Base-by-base conservation (phyloP, 2,113 vertebrate species). In the Rhizomys pruinosus region DNA sequence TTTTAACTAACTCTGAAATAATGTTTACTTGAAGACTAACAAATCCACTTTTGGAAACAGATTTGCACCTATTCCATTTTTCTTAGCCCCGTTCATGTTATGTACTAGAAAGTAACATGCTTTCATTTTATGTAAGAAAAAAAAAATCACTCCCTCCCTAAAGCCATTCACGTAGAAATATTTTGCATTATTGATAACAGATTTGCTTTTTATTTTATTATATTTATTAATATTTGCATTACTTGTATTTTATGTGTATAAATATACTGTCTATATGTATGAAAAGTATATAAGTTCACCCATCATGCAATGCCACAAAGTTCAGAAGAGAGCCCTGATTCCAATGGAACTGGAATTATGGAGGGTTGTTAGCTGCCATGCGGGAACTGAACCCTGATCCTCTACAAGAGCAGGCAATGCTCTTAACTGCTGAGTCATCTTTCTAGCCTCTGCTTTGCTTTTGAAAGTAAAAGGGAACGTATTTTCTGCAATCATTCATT, bases 391-490 rank as follows among this genome's bases (percentile, higher is more conserved):
- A 52, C 47, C 47, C 11, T 52, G 47, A 7, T 52, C 47, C 11
- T 52, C 47, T 52, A 7, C 11, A n/a, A n/a, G n/a, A n/a, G n/a
- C n/a, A n/a, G n/a, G n/a, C 47, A 52, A 11, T 52, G 47, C 11
- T 11, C 47, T 52, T 52, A 52, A 52, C 47, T 11, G 11, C 47
- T 52, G 47, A 52, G 47, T 11, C 6, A 52, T 11, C 47, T 52
- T 11, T 52, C 47, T 52, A 52, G 47, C 47, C 6, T 52, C 47
- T 52, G 11, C 47, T 52, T 84, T 90, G 1, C 2, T 27, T 74
- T 78, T 94, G 71, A 61, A 66, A 85, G 19, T 61, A 34, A 94
- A 87, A 86, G 59, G 22, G 16, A 27, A 7, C 92, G 85, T 71
- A 55, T 66, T 87, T 94, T 93, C 88, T 84, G 47, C 22, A 73